phyloP scores from a whole-genome alignment of 2,888 invertebrate genomes.

The Acutogordius australiensis region DNA sequence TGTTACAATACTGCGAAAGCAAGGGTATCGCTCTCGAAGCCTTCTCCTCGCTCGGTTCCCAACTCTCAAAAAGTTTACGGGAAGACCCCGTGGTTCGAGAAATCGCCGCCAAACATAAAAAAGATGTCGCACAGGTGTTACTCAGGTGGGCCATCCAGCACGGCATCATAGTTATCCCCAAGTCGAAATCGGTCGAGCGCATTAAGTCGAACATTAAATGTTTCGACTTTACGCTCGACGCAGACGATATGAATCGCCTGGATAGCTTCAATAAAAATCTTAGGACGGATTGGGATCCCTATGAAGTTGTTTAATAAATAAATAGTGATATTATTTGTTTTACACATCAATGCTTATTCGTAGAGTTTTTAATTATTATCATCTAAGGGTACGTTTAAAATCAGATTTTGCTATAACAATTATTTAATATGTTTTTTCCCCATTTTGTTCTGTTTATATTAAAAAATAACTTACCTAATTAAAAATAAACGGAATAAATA shows the following conservation, averaged over 20 bases:
- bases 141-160: slow-evolving; percentile 44
- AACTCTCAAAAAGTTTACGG: slow-evolving; percentile 23
- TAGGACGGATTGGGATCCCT: slow-evolving; percentile 1
- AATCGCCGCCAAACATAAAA: slow-evolving; percentile 31
- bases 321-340: too few species aligned
- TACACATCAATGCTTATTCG: too few species aligned
- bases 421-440: too few species aligned
- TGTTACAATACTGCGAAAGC: slow-evolving; percentile 34
- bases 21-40: slow-evolving; percentile 44
- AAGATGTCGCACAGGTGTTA: slow-evolving; percentile 37
- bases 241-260: neutral
- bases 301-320: neutral
- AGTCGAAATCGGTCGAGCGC: neutral
- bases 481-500: too few species aligned
- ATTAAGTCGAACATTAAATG: slow-evolving; percentile 14
- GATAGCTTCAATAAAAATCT: neutral
- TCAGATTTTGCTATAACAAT: too few species aligned
- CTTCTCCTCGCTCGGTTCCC: slow-evolving; percentile 40
- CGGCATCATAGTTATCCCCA: slow-evolving; percentile 27
- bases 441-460: too few species aligned
- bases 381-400: too few species aligned
- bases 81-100: slow-evolving; percentile 30
- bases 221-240: slow-evolving; percentile 13
- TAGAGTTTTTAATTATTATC: too few species aligned
- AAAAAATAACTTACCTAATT: too few species aligned